phyloP scores from a whole-genome alignment of 2,797 vertebrate genomes.

The Neomorphus geoffroyi region DNA sequence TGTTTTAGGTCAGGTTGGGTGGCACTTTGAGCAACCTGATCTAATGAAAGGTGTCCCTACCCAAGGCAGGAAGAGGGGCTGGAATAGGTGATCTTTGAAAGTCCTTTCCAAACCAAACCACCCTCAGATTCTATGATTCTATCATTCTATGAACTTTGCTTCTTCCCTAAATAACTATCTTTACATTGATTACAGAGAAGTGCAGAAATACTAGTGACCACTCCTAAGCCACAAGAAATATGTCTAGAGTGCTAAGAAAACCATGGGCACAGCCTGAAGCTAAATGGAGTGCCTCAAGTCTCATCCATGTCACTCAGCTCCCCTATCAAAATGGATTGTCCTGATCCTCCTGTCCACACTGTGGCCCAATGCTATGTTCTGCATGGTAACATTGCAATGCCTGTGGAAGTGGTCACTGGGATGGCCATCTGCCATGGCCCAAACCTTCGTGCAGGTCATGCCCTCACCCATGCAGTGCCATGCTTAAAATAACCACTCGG shows the following conservation, averaged over 20 bases:
- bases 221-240: not conserved
- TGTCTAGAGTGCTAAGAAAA: not conserved
- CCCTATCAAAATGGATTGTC: not conserved
- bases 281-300: not conserved
- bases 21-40: not conserved
- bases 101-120: not conserved
- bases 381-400: not conserved
- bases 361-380: too few relatives aligned
- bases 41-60: not conserved
- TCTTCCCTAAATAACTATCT: not conserved
- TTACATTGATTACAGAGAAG: not conserved
- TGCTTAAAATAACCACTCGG: not conserved
- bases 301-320: not conserved
- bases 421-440: not conserved
- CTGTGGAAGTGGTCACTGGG: not conserved
- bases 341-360: not conserved
- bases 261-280: not conserved
- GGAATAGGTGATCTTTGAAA: not conserved
- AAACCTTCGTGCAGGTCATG: not conserved
- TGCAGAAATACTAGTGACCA: not conserved
- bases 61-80: fast-evolving
- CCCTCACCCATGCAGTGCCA: fast-evolving
- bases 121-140: not conserved
- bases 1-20: not conserved
- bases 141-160: not conserved